Conservation (phyloP, 2,797 vertebrate species). For the Zalophus californianus region DNA sequence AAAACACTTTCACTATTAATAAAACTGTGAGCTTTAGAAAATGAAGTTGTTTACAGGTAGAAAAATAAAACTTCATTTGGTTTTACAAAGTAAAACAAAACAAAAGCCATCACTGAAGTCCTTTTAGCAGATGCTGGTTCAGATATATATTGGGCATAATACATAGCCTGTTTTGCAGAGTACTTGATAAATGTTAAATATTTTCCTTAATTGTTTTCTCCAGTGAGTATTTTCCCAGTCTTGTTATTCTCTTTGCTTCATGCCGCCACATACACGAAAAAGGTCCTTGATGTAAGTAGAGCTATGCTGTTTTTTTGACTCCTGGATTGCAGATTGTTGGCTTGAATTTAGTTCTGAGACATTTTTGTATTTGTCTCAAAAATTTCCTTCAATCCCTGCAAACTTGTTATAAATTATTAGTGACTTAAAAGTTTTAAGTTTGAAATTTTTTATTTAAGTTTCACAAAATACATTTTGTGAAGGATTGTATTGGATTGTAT, state of each 20-base stretch:
- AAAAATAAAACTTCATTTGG: conserved; percentile 11
- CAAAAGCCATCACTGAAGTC: not conserved
- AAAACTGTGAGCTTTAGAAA: conserved; percentile 35
- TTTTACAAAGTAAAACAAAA: conserved; percentile 39
- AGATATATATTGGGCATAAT: not conserved
- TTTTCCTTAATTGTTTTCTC: conserved; percentile 90
- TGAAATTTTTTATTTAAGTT: conserved; percentile 28
- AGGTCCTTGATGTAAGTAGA: conserved; percentile 97
- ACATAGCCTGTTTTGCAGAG: not conserved
- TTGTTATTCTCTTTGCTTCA: conserved; percentile 99
- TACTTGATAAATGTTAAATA: conserved; percentile 19
- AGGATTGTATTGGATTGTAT: not conserved
- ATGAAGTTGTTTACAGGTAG: not conserved
- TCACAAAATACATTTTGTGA: conserved; percentile 45
- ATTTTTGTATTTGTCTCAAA: conserved; percentile 11
- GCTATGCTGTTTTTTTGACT: not conserved
- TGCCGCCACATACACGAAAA: conserved; percentile 98
- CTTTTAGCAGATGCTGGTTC: conserved; percentile 6
- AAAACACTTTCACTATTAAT: not conserved
- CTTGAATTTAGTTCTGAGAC: not conserved
- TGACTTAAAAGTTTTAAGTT: conserved; percentile 56
- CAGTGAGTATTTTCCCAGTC: conserved; percentile 99
- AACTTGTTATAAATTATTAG: conserved; percentile 28
- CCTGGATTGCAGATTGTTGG: not conserved
- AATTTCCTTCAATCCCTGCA: not conserved